Conservation (phyloP, 2,888 invertebrate genomes). For the Hetaerina titia region DNA sequence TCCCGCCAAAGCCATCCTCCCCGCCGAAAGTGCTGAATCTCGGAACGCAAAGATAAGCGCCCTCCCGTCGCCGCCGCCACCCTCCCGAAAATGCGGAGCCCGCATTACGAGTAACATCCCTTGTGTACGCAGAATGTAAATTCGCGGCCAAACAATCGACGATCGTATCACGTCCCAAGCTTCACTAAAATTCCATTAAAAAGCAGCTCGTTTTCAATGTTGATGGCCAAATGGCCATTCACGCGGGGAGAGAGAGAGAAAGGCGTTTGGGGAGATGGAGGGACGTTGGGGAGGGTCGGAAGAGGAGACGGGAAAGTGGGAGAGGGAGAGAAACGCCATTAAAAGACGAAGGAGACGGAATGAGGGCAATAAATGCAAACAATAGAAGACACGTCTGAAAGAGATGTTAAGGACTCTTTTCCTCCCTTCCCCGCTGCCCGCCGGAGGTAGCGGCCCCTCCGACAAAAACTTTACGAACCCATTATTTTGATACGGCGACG, state of each 20-base stretch:
- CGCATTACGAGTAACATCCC: conserved; percentile 2
- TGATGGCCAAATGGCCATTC: not conserved
- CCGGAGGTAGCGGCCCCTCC: not conserved
- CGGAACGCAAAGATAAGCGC: not conserved
- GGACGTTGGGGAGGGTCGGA: not conserved
- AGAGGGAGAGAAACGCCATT: not conserved
- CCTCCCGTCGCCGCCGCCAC: not conserved
- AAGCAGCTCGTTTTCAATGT: conserved; percentile 44
- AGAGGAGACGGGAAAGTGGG: not conserved
- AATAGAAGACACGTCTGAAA: conserved; percentile 27
- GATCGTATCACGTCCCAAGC: conserved; percentile 29
- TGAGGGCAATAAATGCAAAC: conserved; percentile 61
- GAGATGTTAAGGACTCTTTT: conserved; percentile 23
- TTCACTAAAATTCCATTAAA: conserved; percentile 50
- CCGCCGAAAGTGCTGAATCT: too few species aligned
- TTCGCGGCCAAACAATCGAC: conserved; percentile 53
- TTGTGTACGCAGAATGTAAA: conserved; percentile 15
- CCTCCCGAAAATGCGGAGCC: not conserved
- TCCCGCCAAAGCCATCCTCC: too few species aligned
- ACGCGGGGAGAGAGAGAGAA: not conserved
- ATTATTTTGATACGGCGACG: conserved; percentile 42
- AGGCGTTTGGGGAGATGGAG: not conserved
- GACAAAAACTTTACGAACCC: conserved; percentile 61
- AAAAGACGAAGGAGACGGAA: not conserved
- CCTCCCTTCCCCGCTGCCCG: not conserved